Percentiles rank a stretch among this genome's conserved stretches.
Evolutionary conservation across 2,888 invertebrate species (phyloP).

Genomic region (Rotaria sp.): DNA sequence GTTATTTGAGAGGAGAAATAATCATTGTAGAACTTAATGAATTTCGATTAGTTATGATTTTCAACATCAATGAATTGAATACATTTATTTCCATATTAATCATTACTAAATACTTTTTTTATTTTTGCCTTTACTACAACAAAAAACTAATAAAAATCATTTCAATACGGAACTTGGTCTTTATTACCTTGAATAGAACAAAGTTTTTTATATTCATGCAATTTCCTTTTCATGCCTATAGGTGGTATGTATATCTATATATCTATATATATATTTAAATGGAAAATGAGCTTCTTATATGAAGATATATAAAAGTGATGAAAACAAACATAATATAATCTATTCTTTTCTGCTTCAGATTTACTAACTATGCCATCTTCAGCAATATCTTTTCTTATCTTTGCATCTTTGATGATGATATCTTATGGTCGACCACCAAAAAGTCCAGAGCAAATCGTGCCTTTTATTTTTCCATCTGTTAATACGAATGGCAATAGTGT

Average conservation of each 20-base stretch:
- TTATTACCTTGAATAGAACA: not conserved
- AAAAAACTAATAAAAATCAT: not conserved
- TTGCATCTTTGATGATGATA: not conserved
- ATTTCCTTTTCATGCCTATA: not conserved
- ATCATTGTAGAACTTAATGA: no score
- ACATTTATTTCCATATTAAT: not conserved
- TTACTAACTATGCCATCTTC: not conserved
- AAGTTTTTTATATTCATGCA: not conserved
- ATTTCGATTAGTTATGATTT: no score
- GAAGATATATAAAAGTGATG: not conserved
- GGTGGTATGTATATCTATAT: not conserved
- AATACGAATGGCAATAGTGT: not conserved
- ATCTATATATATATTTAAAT: not conserved
- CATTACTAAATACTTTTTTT: not conserved
- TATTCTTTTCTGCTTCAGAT: not conserved
- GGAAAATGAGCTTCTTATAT: not conserved
- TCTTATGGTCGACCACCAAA: not conserved
- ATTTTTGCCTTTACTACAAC: not conserved
- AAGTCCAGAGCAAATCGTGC: not conserved
- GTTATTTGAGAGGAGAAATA: no score
- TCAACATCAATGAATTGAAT: not conserved
- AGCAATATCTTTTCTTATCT: not conserved
- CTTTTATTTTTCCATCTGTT: not conserved
- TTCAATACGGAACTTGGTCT: not conserved
- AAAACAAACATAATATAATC: not conserved